phyloP scores from a whole-genome alignment of 2,888 invertebrate species.

The Rotaria sp. region DNA sequence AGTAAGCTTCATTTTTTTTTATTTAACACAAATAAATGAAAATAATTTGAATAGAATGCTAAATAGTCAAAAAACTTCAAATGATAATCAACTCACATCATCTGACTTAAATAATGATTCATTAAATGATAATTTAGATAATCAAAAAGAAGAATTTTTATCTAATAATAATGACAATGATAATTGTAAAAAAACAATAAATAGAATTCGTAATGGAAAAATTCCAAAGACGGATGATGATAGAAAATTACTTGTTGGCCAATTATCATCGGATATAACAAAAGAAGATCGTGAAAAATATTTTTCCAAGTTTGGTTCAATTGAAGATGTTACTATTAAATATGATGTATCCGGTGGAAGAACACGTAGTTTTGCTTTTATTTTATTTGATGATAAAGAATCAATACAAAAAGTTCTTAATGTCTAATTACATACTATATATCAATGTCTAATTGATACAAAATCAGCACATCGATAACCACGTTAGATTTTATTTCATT shows the following conservation, averaged over 20 bases:
- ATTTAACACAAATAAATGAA: neutral
- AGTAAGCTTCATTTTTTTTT: neutral
- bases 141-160: neutral
- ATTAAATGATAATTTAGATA: neutral
- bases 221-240: slow-evolving; percentile 21
- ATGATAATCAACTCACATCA: neutral
- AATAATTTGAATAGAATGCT: neutral
- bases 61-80: neutral
- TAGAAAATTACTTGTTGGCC: slow-evolving; percentile 4
- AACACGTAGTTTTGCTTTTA: slow-evolving; percentile 25
- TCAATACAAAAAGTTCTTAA: slow-evolving; percentile 17
- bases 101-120: neutral
- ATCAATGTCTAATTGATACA: slow-evolving; percentile 13
- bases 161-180: neutral
- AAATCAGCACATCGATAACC: slow-evolving; percentile 26
- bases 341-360: slow-evolving; percentile 26
- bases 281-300: slow-evolving; percentile 12
- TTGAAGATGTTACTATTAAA: slow-evolving; percentile 30
- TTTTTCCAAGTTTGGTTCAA: slow-evolving; percentile 2
- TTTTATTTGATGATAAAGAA: slow-evolving; percentile 24
- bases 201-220: neutral
- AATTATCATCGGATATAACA: slow-evolving; percentile 27
- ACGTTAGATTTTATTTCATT: neutral
- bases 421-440: neutral
- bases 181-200: neutral